Percentiles rank a stretch among this genome's conserved stretches.
These are phyloP conservation scores for Megalopta genalis DNA, from an alignment of 1,140 invertebrate genomes.

Conservation along the genomic window DNA sequence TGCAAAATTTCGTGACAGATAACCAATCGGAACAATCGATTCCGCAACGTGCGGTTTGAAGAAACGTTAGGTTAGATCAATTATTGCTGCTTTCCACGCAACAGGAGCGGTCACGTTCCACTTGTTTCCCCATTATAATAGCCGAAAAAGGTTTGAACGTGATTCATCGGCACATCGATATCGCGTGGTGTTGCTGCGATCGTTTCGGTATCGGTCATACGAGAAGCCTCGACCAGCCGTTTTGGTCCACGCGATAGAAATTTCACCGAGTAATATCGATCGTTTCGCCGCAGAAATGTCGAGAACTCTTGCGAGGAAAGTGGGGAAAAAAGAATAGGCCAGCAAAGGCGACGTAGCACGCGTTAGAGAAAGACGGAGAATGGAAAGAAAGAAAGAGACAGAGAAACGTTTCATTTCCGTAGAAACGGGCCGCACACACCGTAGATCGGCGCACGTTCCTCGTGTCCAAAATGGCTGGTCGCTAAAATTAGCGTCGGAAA, in stretches of 20 bases:
- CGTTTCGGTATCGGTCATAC: background rate
- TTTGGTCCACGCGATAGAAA: conserved; percentile 19
- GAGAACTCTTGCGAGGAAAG: background rate
- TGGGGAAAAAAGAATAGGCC: background rate
- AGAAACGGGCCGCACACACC: conserved; percentile 40
- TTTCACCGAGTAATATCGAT: conserved; percentile 23
- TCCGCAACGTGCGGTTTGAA: background rate
- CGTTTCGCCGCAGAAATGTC: background rate
- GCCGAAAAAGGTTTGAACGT: background rate
- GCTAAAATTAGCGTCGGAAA: conserved; percentile 70
- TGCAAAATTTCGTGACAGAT: background rate
- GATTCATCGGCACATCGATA: conserved; percentile 12
- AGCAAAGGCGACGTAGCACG: background rate
- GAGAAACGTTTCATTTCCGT: conserved; percentile 50
- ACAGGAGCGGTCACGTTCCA: background rate
- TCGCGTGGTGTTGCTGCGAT: conserved; percentile 8
- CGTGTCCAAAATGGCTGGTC: conserved; percentile 75
- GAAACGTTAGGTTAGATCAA: background rate
- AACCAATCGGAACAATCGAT: background rate
- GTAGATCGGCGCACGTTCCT: conserved; percentile 51
- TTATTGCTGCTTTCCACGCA: background rate
- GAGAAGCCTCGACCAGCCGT: conserved; percentile 3
- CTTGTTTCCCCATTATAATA: background rate
- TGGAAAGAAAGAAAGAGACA: too few species aligned
- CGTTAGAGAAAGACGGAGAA: background rate